Base-by-base conservation (phyloP, 2,113 vertebrate species). In the Gavialis gangeticus region DNA sequence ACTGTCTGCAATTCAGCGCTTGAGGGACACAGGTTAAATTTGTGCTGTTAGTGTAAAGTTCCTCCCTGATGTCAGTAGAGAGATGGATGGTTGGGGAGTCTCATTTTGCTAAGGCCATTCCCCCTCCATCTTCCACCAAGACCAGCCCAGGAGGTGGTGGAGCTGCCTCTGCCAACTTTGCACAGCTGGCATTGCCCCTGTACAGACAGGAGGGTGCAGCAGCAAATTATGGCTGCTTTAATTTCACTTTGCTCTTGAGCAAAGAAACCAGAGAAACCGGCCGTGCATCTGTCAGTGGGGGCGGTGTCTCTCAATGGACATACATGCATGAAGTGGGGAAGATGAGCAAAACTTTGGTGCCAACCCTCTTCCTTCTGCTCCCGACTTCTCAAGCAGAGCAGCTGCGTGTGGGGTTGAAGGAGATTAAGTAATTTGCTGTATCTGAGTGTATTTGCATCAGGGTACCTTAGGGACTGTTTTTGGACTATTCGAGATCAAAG, bases 281-380 rank as follows among this genome's bases (percentile, higher is more conserved):
- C 4, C 19, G 75, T 57, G 82, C 63, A 28, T 13, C 62, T 54
- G 75, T 5, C 34, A 21, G 5, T 25, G n/a, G n/a, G 56, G 22
- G 59, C 21, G 5, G n/a, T 78, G 30, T 30, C 76, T 78, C 30
- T 24, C n/a, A 16, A 66, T 21, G 17, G n/a, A 4, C 3, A 2
- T 5, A 2, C 0, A 0, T 9, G 2, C n/a, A 6, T 37, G 19
- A 34, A 71, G 69, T 37, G 11, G 34, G 46, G 46, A 46, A 46
- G 46, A 46, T 46, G 46, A 12, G 28, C 59, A 55, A 59, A 6
- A 28, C 22, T 62, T 27, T 55, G 57, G 3, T 80, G 18, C 12
- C 1, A 5, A 5, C 8, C 21, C 28, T 46, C 4, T 21, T n/a
- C 24, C 24, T 67, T 19, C 12, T 78, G 17, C 56, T 77, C 10